phyloP scores from a whole-genome alignment of 2,797 vertebrate species.

The Esox masquinongy region DNA sequence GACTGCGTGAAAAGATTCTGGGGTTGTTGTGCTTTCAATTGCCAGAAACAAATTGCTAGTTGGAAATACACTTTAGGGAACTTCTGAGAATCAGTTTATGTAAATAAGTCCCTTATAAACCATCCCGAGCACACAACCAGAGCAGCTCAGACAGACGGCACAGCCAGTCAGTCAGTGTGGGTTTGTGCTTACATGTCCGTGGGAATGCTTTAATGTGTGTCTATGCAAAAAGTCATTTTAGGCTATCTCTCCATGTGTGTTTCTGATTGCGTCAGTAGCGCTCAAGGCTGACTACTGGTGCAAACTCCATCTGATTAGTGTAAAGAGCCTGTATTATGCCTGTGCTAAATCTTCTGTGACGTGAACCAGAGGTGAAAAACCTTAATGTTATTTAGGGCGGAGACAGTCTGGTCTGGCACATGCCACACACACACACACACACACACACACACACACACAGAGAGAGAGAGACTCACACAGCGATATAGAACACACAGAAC shows the following conservation, averaged over 20 bases:
- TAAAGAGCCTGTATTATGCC: conserved; percentile 13
- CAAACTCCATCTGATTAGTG: conserved; percentile 4
- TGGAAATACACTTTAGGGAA: conserved; percentile 3
- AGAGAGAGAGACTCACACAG: background rate
- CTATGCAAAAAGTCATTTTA: conserved; percentile 11
- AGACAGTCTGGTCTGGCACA: too few species aligned
- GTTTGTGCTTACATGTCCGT: conserved; percentile 3
- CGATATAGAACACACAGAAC: too few species aligned
- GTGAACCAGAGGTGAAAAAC: background rate
- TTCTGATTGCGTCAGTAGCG: conserved; percentile 9
- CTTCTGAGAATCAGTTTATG: background rate
- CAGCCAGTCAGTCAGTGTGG: background rate
- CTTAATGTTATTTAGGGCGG: too few species aligned
- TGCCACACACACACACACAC: background rate
- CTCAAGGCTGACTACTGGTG: background rate
- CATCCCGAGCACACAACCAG: too few species aligned
- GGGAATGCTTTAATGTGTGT: conserved; percentile 11
- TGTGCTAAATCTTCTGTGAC: conserved; percentile 8
- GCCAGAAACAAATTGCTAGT: conserved; percentile 5
- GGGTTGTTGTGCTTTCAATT: background rate
- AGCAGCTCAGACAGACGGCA: background rate
- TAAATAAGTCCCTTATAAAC: background rate
- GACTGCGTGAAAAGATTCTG: background rate
- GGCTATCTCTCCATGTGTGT: background rate
- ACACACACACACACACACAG: background rate